These are phyloP conservation scores for Napeogenes inachia DNA, from an alignment of 2,888 invertebrate species.

Conservation along the genomic window DNA sequence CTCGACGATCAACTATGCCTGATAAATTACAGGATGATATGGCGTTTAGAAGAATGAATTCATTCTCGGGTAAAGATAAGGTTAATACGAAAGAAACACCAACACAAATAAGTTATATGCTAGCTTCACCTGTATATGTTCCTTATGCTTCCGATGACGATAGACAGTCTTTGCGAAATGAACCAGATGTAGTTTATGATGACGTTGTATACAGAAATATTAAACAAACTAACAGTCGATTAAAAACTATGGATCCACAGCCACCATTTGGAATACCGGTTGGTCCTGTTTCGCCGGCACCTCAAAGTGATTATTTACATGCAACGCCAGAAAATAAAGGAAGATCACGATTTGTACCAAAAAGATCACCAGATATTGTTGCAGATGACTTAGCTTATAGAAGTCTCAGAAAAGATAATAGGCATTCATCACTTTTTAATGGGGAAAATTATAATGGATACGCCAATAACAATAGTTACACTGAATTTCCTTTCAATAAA, in stretches of 20 bases:
- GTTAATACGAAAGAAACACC: constrained; percentile 59
- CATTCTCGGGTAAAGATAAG: constrained; percentile 69
- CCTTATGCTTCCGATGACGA: constrained; percentile 70
- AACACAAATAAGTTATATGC: constrained; percentile 81
- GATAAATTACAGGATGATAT: constrained; percentile 87
- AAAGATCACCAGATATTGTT: constrained; percentile 87
- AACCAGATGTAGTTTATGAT: constrained; percentile 89
- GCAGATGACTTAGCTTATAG: constrained; percentile 93
- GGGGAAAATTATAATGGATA: constrained; percentile 68
- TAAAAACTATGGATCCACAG: constrained; percentile 87
- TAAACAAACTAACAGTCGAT: constrained; percentile 84
- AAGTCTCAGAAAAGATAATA: constrained; percentile 87
- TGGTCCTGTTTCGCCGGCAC: constrained; percentile 87
- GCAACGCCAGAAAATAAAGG: constrained; percentile 80
- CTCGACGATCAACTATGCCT: constrained; percentile 74
- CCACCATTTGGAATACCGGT: constrained; percentile 94
- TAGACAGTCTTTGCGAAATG: constrained; percentile 78
- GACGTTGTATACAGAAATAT: constrained; percentile 91
- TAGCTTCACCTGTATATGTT: constrained; percentile 82
- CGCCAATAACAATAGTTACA: constrained; percentile 66
- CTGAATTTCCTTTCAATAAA: constrained; percentile 56
- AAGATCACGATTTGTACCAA: constrained; percentile 80
- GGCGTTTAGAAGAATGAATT: constrained; percentile 85
- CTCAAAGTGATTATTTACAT: constrained; percentile 90
- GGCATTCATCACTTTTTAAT: constrained; percentile 73